Base-by-base conservation (phyloP, 2,888 invertebrate genomes). In the Diarsia mendica region DNA sequence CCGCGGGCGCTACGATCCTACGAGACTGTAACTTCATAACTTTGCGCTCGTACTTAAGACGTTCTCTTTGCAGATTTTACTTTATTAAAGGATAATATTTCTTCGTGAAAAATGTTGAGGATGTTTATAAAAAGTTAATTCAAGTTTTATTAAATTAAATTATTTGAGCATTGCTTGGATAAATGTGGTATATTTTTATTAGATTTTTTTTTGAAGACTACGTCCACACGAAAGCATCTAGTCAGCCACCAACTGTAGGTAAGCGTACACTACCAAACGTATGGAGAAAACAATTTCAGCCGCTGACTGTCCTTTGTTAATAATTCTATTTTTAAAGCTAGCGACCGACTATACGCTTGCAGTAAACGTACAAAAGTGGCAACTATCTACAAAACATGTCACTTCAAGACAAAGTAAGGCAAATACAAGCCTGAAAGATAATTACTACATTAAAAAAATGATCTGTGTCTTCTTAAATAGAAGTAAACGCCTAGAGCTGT, bases 61-160 rank as follows among this genome's bases (percentile, higher is more conserved):
- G 61, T 65, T 73, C 67, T 67, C 70, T 75, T 75, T 65, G 48
- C 53, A 51, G 55, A 55, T 67, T 49, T 63, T 69, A 64, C 64
- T 65, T 73, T 46, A 71, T 72, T 58, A 78, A 67, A 72, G 9
- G 15, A 61, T 72, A 75, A 67, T 64, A 72, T 72, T 72, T 69
- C 15, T 55, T 8, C 18, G 11, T 48, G 39, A 18, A 46, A 20
- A 71, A 65, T 28, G 13, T 61, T 23, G 53, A 15, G 48, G 20
- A 71, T 58, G 33, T 58, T 51, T 10, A 28, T 58, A 33, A 33
- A 67, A 28, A 18, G 11, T 67, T 44, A 67, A 15, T 51, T 51
- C 33, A 18, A 51, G 33, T 51, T 67, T 15, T 20, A 49, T 15
- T 10, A 10, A n/a, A 18, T 33, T 39, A 33, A 60, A 33, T 60